Percentiles rank a stretch among this genome's conserved stretches.
phyloP scores from a whole-genome alignment of 2,797 vertebrate species.

The Neomorphus geoffroyi region DNA sequence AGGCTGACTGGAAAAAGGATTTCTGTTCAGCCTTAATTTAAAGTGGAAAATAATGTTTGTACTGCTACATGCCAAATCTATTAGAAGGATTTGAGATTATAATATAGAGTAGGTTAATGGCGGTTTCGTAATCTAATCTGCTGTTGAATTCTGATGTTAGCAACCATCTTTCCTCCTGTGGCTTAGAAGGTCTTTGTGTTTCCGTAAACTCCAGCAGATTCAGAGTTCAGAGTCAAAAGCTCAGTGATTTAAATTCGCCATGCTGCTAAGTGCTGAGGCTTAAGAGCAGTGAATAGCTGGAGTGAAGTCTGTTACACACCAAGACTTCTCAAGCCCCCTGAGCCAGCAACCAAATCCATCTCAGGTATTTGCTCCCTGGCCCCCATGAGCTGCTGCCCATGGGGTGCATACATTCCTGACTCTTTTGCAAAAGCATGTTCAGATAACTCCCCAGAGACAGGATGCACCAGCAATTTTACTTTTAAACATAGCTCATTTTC shows the following conservation, averaged over 20 bases:
- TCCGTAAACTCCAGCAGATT: slow-evolving; percentile 5
- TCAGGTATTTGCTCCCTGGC: not conserved
- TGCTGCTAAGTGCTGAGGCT: slow-evolving; percentile 9
- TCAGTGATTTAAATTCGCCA: not conserved
- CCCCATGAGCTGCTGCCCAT: not conserved
- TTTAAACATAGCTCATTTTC: not conserved
- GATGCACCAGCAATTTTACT: not conserved
- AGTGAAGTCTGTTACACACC: not conserved
- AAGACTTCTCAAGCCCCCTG: not conserved
- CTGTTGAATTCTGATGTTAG: slow-evolving; percentile 10
- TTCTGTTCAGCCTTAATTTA: slow-evolving; percentile 24
- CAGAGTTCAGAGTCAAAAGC: slow-evolving; percentile 25
- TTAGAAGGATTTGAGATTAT: slow-evolving; percentile 54
- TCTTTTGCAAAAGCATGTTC: not conserved
- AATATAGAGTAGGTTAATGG: slow-evolving; percentile 50
- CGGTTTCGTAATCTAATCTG: slow-evolving; percentile 51
- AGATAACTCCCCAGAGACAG: not conserved
- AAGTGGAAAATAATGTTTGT: slow-evolving; percentile 51
- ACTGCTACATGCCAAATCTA: not conserved
- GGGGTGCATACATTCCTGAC: not conserved
- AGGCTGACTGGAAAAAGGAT: slow-evolving; percentile 18
- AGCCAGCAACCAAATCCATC: not conserved
- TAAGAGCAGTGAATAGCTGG: not conserved
- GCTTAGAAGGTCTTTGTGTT: slow-evolving; percentile 34
- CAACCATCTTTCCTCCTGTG: not conserved